phyloP scores from a whole-genome alignment of 1,140 invertebrate species.

The Atopsyche davidsoni region DNA sequence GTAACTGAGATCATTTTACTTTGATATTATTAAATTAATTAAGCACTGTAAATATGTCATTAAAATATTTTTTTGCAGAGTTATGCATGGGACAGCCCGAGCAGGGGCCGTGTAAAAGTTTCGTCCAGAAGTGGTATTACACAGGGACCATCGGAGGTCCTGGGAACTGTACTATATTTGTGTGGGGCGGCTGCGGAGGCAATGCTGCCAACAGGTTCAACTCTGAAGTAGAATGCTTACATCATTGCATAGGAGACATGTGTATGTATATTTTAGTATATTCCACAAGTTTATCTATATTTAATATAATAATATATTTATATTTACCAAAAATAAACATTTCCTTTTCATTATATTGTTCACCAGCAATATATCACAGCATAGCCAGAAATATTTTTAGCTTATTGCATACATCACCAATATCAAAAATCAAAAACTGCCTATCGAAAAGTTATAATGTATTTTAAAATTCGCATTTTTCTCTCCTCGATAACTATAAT shows the following conservation, averaged over 20 bases:
- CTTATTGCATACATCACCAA: too few species aligned
- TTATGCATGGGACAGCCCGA: slow-evolving; percentile 41
- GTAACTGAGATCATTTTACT: slow-evolving; percentile 7
- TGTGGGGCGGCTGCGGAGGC: slow-evolving; percentile 71
- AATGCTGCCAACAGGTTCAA: slow-evolving; percentile 72
- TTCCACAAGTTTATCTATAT: too few species aligned
- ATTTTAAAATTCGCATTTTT: too few species aligned
- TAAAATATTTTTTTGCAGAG: slow-evolving; percentile 19
- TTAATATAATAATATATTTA: background rate
- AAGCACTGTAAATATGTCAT: background rate
- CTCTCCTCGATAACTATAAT: too few species aligned
- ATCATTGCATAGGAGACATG: slow-evolving; percentile 54
- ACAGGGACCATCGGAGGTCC: slow-evolving; percentile 47
- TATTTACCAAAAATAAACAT: background rate
- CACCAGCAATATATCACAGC: too few species aligned
- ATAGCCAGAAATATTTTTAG: too few species aligned
- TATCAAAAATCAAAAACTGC: too few species aligned
- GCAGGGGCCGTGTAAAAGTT: slow-evolving; percentile 60
- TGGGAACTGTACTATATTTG: slow-evolving; percentile 60
- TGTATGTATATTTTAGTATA: too few species aligned
- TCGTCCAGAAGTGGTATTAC: slow-evolving; percentile 66
- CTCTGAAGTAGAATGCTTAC: slow-evolving; percentile 63
- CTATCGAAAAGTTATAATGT: too few species aligned
- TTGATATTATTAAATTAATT: slow-evolving; percentile 5
- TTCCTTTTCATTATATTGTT: background rate